Percentiles rank a stretch among this genome's conserved stretches.
Evolutionary conservation across 2,797 vertebrate genomes (phyloP).

Genomic region (Thaleichthys pacificus): DNA sequence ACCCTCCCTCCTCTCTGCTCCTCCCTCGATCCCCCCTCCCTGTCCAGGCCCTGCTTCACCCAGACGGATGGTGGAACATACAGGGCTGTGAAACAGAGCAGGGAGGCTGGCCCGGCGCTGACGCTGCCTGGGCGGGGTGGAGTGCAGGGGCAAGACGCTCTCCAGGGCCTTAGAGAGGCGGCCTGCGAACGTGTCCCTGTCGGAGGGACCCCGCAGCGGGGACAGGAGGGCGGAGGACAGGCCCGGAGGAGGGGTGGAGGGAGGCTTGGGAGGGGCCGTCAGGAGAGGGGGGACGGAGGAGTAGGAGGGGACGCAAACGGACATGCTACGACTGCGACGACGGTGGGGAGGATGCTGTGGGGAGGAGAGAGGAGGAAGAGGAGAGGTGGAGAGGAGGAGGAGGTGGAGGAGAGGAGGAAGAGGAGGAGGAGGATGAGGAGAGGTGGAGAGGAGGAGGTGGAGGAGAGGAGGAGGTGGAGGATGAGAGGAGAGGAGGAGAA

Average conservation of each 20-base stretch:
- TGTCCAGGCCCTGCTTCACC: slow-evolving; percentile 47
- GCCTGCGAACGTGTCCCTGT: slow-evolving; percentile 91
- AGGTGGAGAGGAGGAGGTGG: too few species aligned
- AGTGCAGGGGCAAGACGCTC: slow-evolving; percentile 92
- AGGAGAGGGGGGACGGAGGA: slow-evolving; percentile 76
- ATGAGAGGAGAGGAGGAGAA: not conserved
- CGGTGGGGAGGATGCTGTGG: slow-evolving; percentile 58
- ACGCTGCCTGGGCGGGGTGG: slow-evolving; percentile 82
- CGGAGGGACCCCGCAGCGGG: slow-evolving; percentile 80
- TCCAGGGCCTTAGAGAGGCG: slow-evolving; percentile 97
- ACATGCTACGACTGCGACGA: slow-evolving; percentile 96
- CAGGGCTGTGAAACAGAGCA: slow-evolving; percentile 93
- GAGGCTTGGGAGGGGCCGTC: slow-evolving; percentile 72
- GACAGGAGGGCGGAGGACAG: slow-evolving; percentile 76
- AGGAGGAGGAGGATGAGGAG: too few species aligned
- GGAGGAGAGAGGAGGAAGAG: slow-evolving; percentile 29
- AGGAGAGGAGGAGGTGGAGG: not conserved
- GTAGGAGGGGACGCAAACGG: slow-evolving; percentile 89
- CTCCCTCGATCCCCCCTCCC: not conserved
- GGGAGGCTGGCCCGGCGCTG: slow-evolving; percentile 94
- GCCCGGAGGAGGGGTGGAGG: slow-evolving; percentile 87
- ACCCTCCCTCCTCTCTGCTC: too few species aligned
- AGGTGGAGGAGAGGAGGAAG: too few species aligned
- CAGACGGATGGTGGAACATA: slow-evolving; percentile 77
- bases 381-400: too few species aligned